A percentile compares a stretch with the other conserved stretches of the same genome.
These are phyloP conservation scores for Tenebrio molitor DNA, from an alignment of 1,140 invertebrate genomes.

Conservation along the genomic window DNA sequence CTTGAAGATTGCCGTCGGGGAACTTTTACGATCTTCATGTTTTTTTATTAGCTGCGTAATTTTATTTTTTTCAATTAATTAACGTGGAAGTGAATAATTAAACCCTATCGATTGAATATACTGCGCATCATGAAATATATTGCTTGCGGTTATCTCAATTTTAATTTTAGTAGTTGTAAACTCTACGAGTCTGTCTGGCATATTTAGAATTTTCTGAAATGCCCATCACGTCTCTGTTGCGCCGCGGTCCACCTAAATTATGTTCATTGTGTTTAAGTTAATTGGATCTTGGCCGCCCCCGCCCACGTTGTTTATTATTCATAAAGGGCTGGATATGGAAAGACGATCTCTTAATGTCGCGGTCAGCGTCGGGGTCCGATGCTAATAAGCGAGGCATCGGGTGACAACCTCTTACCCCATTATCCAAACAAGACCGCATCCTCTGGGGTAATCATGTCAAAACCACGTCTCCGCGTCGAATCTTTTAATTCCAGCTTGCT, in stretches of 20 bases:
- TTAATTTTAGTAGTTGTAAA: no score
- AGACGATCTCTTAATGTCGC: constrained; percentile 41
- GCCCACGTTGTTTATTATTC: constrained; percentile 37
- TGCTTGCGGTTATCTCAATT: no score
- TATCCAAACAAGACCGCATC: constrained; percentile 48
- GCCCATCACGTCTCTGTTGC: constrained; percentile 8
- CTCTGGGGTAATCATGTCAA: constrained; percentile 49
- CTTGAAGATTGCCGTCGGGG: no score
- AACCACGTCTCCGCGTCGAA: constrained; percentile 29
- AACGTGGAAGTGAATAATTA: no score
- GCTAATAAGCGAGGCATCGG: constrained; percentile 44
- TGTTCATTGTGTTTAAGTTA: constrained; percentile 36
- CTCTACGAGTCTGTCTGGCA: background rate
- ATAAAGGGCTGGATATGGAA: constrained; percentile 34
- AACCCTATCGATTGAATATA: no score
- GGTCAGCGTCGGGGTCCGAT: constrained; percentile 41
- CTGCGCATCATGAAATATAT: no score
- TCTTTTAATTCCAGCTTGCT: constrained; percentile 49
- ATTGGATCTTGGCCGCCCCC: constrained; percentile 21
- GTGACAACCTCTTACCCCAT: constrained; percentile 47
- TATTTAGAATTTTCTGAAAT: background rate
- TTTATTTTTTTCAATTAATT: no score
- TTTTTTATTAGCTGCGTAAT: no score
- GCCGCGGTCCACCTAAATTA: background rate
- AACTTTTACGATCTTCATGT: no score